phyloP scores from a whole-genome alignment of 2,888 invertebrate genomes.

The Parapristionchus giblindavisi region DNA sequence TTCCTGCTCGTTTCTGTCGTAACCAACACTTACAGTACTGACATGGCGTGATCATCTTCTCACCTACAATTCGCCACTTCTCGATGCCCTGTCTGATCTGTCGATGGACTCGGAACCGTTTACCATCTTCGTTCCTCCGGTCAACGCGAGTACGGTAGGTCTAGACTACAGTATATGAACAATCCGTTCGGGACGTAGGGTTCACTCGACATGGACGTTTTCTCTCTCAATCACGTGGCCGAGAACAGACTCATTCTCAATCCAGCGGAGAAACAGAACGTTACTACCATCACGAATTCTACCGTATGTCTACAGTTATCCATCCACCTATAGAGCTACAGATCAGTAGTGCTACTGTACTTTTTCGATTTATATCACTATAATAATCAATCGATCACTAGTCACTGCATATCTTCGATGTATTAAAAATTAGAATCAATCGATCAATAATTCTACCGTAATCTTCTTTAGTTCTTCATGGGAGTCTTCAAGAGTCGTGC shows the following conservation, averaged over 20 bases:
- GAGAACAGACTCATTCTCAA: slow-evolving; percentile 22
- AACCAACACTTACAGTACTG: slow-evolving; percentile 25
- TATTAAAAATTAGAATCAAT: not conserved
- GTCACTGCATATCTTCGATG: not conserved
- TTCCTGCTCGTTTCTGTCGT: not conserved
- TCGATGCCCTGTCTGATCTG: slow-evolving; percentile 22
- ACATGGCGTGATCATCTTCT: slow-evolving; percentile 37
- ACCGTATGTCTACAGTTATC: slow-evolving; percentile 12
- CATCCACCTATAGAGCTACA: too few relatives aligned
- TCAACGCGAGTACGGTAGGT: slow-evolving; percentile 12
- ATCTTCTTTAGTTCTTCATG: slow-evolving; percentile 31
- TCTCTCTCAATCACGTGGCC: slow-evolving; percentile 31
- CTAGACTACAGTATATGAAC: not conserved
- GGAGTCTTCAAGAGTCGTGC: slow-evolving; percentile 33
- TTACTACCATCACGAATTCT: slow-evolving; percentile 31
- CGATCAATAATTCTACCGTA: not conserved
- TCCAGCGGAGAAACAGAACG: not conserved
- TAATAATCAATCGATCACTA: too few relatives aligned
- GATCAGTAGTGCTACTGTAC: too few relatives aligned
- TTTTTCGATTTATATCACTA: too few relatives aligned
- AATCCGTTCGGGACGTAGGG: slow-evolving; percentile 12
- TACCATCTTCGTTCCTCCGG: slow-evolving; percentile 38
- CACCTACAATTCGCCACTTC: slow-evolving; percentile 31
- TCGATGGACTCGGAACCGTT: slow-evolving; percentile 36
- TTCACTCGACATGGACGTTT: slow-evolving; percentile 27